Conservation (phyloP, 2,113 vertebrate genomes). For the Melozone crissalis region DNA sequence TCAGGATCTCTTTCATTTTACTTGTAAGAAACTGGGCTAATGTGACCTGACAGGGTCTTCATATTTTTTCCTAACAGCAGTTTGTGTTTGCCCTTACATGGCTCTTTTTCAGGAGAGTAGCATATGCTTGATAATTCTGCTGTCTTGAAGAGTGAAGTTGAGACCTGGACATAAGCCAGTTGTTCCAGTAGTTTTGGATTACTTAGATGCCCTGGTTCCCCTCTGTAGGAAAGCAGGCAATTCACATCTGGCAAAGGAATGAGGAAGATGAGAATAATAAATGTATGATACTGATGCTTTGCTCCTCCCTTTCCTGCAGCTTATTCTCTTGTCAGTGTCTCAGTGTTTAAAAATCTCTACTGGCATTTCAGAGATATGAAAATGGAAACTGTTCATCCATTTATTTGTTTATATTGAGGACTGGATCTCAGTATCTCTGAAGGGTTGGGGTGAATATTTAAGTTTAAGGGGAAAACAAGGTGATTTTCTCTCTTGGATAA, state of each 20-base stretch:
- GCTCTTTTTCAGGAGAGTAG: not conserved
- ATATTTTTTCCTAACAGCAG: not conserved
- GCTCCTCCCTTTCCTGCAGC: not conserved
- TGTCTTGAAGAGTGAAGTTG: not conserved
- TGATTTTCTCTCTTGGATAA: not conserved
- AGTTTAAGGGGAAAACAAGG: not conserved
- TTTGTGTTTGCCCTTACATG: not conserved
- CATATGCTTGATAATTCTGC: not conserved
- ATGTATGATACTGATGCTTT: not conserved
- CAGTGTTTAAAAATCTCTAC: not conserved
- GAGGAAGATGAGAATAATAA: not conserved
- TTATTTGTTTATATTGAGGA: not conserved
- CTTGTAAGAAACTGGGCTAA: not conserved
- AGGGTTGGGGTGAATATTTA: not conserved
- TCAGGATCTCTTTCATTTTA: not conserved
- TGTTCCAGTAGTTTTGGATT: not conserved
- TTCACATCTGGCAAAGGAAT: not conserved
- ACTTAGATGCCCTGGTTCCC: not conserved
- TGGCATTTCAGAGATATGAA: not conserved
- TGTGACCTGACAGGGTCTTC: not conserved
- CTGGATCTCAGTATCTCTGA: not conserved
- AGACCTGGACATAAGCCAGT: not conserved
- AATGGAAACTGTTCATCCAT: not conserved
- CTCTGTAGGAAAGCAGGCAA: not conserved
- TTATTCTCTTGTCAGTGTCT: not conserved